Evolutionary conservation across 2,113 vertebrate genomes (phyloP).

Genomic region (Epinephelus lanceolatus): DNA sequence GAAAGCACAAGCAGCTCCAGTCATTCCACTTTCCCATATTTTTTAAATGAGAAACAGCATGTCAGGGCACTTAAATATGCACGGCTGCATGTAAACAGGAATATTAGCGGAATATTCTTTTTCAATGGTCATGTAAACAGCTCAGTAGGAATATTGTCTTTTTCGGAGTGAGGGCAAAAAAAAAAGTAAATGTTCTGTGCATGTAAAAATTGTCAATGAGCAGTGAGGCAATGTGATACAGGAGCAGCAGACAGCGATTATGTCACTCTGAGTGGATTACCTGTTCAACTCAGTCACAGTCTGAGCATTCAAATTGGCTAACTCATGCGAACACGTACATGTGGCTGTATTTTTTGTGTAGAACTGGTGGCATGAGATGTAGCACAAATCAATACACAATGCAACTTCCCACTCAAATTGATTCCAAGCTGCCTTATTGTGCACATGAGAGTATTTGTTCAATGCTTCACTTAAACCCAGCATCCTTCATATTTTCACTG

Average conservation of each 20-base stretch:
- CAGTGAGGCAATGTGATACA: slow-evolving; percentile 1
- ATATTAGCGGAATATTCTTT: no score
- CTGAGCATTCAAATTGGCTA: background rate
- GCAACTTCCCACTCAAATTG: slow-evolving; percentile 37
- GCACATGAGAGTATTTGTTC: slow-evolving; percentile 13
- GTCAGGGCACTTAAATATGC: no score
- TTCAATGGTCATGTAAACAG: no score
- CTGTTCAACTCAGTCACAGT: slow-evolving; percentile 1
- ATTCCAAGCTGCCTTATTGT: slow-evolving; percentile 23
- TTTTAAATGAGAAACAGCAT: no score
- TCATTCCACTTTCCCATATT: no score
- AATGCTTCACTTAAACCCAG: slow-evolving; percentile 12
- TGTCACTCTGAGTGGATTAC: background rate
- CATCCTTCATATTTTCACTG: slow-evolving; percentile 21
- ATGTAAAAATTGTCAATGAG: background rate
- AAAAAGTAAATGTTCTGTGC: no score
- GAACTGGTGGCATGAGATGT: background rate
- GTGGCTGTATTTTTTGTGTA: background rate
- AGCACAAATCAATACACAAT: slow-evolving; percentile 31
- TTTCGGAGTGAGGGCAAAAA: no score
- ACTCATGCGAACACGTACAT: background rate
- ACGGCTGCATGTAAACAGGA: no score
- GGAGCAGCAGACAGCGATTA: background rate
- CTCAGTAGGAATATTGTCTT: no score
- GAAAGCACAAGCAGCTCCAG: no score